Evolutionary conservation across 2,888 invertebrate species (phyloP), one percentile per base, ranked within the genome.

Genomic region (Drosophila kuntzei): DNA sequence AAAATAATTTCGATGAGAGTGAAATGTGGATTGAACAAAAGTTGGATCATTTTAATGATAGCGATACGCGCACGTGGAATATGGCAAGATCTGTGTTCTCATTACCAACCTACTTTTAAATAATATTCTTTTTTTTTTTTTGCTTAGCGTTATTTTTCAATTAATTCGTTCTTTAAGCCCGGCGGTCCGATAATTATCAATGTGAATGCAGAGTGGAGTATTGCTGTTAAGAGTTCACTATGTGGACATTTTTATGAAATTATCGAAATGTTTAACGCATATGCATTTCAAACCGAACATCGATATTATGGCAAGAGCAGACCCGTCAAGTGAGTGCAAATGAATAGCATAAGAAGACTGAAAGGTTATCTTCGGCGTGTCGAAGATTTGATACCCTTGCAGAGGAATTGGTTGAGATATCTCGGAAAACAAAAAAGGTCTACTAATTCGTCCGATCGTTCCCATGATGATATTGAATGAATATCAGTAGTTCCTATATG

Each of bases 221-320:
- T 76, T 14, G 32, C 9, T 0, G 2, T 12, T 7, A 43, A 57
- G 14, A 54, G 25, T 32, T 18, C 47, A 11, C n/a, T 67, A n/a
- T 16, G 27, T 7, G 46, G 66, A 7, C 12, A 51, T 12, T 58
- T 57, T 29, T 57, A 61, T 11, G 76, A 74, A n/a, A 14, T 64
- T 8, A 22, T 32, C 8, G 46, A 68, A 57, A 34, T n/a, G 20
- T 63, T 68, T 16, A 57, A 92, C 3, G 96, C 95, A 0, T 93
- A 94, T 3, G 92, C 95, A 77, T 95, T 95, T 87, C 94, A 95
- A 77, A 94, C 96, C 0, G 97, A 97, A 89, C 97, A 97, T 90
- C 93, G 97, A 70, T 97, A 94, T 90, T 97, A 97, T 86, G 97
- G 97, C 3, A 87, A 93, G 44, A 96, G 95, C 71, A 93, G 93